Evolutionary conservation across 2,113 vertebrate genomes (phyloP), one percentile per base, ranked within the genome.

Genomic region (Carlito syrichta): DNA sequence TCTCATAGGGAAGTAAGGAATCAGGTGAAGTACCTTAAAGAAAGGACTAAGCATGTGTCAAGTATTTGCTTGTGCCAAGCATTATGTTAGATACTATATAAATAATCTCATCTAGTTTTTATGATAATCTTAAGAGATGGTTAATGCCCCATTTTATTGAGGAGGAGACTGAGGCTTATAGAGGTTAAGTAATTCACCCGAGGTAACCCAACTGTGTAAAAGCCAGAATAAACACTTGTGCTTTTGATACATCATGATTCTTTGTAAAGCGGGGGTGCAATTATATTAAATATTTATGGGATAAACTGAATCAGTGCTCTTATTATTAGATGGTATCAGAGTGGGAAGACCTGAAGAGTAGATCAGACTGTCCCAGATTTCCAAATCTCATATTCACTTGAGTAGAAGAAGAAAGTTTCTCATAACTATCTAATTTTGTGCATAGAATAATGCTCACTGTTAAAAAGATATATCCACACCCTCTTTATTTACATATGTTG

Each of bases 401-500:
- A 91, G 35, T 94, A 89, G 96, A 83, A 97, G 95, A 97, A 98
- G 94, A 97, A 97, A 97, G 88, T 92, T 96, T 94, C 91, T 96
- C 93, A 95, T 96, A 96, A 95, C 92, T 98, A 92, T 97, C 88
- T 96, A 66, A 73, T 69, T 87, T 40, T 94, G 78, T 38, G 0
- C 93, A 81, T 97, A 92, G 89, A 98, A 94, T 92, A 94, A 97
- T 93, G 97, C 97, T 97, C 74, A 45, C 90, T 98, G 88, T 96
- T 97, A 97, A 97, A 97, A 97, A 96, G 76, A 85, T 93, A 71
- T 88, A 76, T 96, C 81, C 86, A 93, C 79, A 81, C 62, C 77
- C 89, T 95, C 71, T 79, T 95, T 98, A 77, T 96, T 98, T 97
- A 93, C 93, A 93, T 92, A 97, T 97, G 88, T 97, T 98, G 88